These are phyloP conservation scores for Prionace glauca DNA, from an alignment of 2,797 vertebrate genomes.

Conservation along the genomic window DNA sequence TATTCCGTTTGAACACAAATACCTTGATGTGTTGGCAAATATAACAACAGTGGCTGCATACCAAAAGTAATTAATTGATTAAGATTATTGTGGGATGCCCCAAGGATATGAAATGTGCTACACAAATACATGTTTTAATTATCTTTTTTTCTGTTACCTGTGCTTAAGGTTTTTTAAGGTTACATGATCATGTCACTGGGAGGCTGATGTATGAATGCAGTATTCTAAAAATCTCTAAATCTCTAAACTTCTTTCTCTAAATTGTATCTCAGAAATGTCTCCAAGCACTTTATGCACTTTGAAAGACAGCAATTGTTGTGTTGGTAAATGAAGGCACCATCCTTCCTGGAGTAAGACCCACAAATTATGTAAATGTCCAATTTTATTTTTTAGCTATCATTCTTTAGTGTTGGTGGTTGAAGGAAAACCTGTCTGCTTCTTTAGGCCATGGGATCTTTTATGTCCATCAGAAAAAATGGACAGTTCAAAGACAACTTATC, in stretches of 20 bases:
- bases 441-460: not conserved
- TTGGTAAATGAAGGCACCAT: not conserved
- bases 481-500: not conserved
- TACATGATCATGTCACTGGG: not conserved
- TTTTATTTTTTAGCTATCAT: not conserved
- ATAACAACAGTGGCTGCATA: not conserved
- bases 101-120: not conserved
- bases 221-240: constrained; percentile 18
- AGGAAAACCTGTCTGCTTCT: not conserved
- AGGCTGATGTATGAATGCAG: not conserved
- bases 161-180: not conserved
- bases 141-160: not conserved
- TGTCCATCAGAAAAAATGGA: not conserved
- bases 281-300: not conserved
- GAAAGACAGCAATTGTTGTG: not conserved
- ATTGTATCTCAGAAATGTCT: not conserved
- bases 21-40: not conserved
- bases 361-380: not conserved
- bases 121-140: not conserved
- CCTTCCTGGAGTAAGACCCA: not conserved
- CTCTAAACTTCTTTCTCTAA: not conserved
- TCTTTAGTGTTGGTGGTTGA: not conserved
- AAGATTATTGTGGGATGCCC: not conserved
- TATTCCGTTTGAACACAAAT: not conserved
- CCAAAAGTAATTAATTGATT: not conserved